phyloP scores from a whole-genome alignment of 2,797 vertebrate species.

The Cygnus olor region DNA sequence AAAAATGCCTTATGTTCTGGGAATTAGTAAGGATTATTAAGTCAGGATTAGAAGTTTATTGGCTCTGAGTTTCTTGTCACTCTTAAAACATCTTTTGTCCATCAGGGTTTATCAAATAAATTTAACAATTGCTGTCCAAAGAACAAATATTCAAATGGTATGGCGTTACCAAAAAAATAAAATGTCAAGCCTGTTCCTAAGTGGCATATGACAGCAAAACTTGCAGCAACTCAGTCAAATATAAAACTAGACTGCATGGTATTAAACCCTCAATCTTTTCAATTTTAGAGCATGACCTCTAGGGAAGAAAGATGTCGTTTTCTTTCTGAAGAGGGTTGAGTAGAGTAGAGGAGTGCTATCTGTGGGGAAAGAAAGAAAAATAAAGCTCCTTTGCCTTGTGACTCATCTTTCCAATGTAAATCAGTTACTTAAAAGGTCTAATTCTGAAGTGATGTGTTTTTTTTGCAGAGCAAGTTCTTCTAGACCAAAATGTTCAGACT shows the following conservation, averaged over 20 bases:
- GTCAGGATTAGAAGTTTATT: not conserved
- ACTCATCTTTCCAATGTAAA: not conserved
- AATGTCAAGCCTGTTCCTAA: not conserved
- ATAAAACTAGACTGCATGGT: accelerated
- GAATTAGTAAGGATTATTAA: not conserved
- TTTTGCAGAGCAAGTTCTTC: slow-evolving; percentile 89
- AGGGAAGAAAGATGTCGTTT: not conserved
- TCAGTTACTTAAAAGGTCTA: not conserved
- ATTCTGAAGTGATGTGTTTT: slow-evolving; percentile 52
- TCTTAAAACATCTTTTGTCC: not conserved
- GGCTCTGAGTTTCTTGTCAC: not conserved
- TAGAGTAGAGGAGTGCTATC: not conserved
- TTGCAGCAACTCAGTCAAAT: not conserved
- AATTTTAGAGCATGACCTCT: not conserved
- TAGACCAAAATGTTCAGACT: slow-evolving; percentile 93
- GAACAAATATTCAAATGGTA: not conserved
- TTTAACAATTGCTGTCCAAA: not conserved
- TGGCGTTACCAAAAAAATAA: not conserved
- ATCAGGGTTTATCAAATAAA: not conserved
- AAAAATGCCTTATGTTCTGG: not conserved
- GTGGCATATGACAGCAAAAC: not conserved
- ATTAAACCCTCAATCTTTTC: not conserved
- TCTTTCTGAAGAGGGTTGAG: not conserved
- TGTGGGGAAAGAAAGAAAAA: not conserved
- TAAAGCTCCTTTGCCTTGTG: not conserved